These are phyloP conservation scores for Liparis tanakae DNA, from an alignment of 2,797 vertebrate genomes.

Conservation along the genomic window DNA sequence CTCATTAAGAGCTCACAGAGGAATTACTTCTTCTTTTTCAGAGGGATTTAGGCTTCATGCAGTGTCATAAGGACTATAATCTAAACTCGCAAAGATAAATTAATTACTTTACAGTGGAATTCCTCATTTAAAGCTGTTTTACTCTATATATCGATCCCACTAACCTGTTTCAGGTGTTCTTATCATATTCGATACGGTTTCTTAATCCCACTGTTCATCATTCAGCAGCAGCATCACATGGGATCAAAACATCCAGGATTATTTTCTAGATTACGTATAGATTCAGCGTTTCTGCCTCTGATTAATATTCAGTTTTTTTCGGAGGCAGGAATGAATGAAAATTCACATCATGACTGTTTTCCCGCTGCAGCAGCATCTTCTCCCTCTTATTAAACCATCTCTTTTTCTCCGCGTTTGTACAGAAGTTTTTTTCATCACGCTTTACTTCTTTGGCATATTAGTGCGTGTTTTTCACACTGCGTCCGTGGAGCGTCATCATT, in stretches of 20 bases:
- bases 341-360: conserved; percentile 68
- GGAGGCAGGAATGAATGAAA: conserved; percentile 58
- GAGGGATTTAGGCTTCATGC: conserved; percentile 12
- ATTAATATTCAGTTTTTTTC: conserved; percentile 48
- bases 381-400: conserved; percentile 57
- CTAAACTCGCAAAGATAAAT: conserved; percentile 10
- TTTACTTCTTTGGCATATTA: conserved; percentile 66
- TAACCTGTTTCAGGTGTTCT: conserved; percentile 22
- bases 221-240: conserved; percentile 1
- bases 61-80: conserved; percentile 22
- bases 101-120: conserved; percentile 2
- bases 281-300: conserved; percentile 9
- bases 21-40: conserved; percentile 35
- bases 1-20: conserved; percentile 25
- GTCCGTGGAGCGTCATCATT: conserved; percentile 60
- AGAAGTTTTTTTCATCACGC: conserved; percentile 61
- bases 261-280: conserved; percentile 38
- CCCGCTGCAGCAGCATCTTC: conserved; percentile 47
- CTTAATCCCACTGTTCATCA: conserved; percentile 34
- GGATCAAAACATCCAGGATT: conserved; percentile 27
- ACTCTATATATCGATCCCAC: conserved; percentile 31
- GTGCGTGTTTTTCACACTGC: conserved; percentile 54
- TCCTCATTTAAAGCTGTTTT: conserved; percentile 13
- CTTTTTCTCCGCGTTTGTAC: conserved; percentile 56
- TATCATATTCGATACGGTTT: conserved; percentile 25